These are phyloP conservation scores for Andrena marginata DNA, from an alignment of 2,888 invertebrate species.

Conservation along the genomic window DNA sequence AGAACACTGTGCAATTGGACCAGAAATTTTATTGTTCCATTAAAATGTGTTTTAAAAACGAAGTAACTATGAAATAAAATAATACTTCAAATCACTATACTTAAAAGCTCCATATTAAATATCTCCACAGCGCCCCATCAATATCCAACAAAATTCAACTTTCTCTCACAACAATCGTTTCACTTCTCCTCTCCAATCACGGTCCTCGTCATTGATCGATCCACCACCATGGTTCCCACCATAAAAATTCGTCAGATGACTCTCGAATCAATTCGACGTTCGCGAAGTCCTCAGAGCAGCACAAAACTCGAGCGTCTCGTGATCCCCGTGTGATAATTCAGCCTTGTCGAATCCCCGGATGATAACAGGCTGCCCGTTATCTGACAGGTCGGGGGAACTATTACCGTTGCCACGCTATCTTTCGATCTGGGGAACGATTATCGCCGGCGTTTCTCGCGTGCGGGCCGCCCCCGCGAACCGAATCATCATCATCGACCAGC, in stretches of 20 bases:
- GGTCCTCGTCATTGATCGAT: not conserved
- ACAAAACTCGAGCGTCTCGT: not conserved
- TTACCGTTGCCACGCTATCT: conserved; percentile 5
- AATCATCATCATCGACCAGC: conserved; percentile 33
- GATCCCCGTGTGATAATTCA: conserved; percentile 7
- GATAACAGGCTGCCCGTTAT: conserved; percentile 23
- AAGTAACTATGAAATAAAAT: too few species aligned
- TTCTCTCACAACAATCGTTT: too few species aligned
- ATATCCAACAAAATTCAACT: too few species aligned
- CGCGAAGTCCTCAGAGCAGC: not conserved
- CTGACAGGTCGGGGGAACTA: conserved; percentile 4
- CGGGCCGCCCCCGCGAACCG: conserved; percentile 19
- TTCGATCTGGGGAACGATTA: conserved; percentile 33
- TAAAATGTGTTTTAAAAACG: not conserved
- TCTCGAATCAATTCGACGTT: not conserved
- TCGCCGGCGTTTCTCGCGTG: conserved; percentile 38
- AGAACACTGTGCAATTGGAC: not conserved
- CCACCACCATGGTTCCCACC: not conserved
- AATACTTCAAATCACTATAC: too few species aligned
- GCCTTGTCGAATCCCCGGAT: not conserved
- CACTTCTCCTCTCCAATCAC: not conserved
- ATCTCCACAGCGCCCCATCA: too few species aligned
- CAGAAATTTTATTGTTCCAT: not conserved
- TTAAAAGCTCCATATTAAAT: too few species aligned
- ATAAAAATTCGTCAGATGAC: not conserved